phyloP scores from a whole-genome alignment of 2,888 invertebrate genomes.

The Celastrina argiolus region DNA sequence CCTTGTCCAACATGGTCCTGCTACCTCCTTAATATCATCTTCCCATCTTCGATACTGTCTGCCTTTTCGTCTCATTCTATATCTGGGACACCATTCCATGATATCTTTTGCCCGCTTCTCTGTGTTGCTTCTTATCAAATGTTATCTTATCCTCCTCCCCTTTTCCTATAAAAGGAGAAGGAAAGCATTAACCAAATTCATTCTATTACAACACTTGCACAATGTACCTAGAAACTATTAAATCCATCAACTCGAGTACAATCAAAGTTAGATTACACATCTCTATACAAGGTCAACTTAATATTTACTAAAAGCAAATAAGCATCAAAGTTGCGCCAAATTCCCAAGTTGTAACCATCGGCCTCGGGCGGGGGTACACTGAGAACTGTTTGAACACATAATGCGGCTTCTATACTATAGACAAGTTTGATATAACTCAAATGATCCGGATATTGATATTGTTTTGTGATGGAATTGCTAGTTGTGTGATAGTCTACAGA shows the following conservation, averaged over 20 bases:
- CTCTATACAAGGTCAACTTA: conserved; percentile 33
- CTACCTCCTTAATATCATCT: no score
- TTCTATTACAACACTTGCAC: no score
- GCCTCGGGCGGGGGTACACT: conserved; percentile 59
- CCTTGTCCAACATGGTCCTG: no score
- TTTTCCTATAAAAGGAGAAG: no score
- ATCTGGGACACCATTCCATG: no score
- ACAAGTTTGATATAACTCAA: conserved; percentile 3
- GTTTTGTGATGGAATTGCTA: background rate
- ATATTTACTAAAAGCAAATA: conserved; percentile 47
- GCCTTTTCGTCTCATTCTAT: no score
- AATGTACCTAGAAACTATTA: no score
- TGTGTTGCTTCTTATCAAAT: no score
- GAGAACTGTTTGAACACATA: conserved; percentile 65
- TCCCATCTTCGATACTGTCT: no score
- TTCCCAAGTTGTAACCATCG: conserved; percentile 53
- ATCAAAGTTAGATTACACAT: conserved; percentile 5
- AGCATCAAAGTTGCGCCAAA: conserved; percentile 57
- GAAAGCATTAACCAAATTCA: no score
- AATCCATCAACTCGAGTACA: background rate
- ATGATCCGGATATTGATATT: background rate
- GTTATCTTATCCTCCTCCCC: no score
- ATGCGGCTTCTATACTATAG: conserved; percentile 37
- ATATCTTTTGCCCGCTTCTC: no score
- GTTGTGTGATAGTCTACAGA: background rate